phyloP scores from a whole-genome alignment of 2,113 vertebrate genomes.

The Electrona antarctica region DNA sequence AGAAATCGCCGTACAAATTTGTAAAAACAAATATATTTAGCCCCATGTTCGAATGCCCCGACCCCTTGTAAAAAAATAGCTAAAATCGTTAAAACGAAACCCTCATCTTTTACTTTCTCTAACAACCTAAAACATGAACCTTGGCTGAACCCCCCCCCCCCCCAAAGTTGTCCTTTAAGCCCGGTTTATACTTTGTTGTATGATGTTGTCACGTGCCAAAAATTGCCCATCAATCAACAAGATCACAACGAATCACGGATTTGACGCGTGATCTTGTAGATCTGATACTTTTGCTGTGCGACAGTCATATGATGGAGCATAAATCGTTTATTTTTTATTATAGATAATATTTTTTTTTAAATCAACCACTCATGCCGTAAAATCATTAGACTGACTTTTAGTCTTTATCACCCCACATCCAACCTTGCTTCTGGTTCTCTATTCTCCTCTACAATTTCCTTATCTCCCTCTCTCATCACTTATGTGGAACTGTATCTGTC shows the following conservation, averaged over 20 bases:
- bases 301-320: background rate
- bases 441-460: background rate
- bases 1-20: too few relatives aligned
- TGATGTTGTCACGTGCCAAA: too few relatives aligned
- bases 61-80: too few relatives aligned
- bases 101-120: too few relatives aligned
- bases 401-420: slow-evolving; percentile 8
- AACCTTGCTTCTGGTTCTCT: background rate
- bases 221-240: too few relatives aligned
- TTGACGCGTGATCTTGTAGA: background rate
- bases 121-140: too few relatives aligned
- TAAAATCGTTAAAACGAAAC: too few relatives aligned
- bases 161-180: too few relatives aligned
- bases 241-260: background rate
- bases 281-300: background rate
- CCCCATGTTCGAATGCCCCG: too few relatives aligned
- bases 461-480: slow-evolving; percentile 21
- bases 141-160: too few relatives aligned
- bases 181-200: too few relatives aligned
- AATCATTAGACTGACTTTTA: slow-evolving; percentile 14
- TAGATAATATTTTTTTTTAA: background rate
- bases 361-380: slow-evolving; percentile 23
- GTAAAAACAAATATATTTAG: too few relatives aligned
- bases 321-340: background rate
- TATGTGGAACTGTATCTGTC: slow-evolving; percentile 49